Base-by-base conservation (phyloP, 2,797 vertebrate genomes). In the Myoxocephalus aenaeus region DNA sequence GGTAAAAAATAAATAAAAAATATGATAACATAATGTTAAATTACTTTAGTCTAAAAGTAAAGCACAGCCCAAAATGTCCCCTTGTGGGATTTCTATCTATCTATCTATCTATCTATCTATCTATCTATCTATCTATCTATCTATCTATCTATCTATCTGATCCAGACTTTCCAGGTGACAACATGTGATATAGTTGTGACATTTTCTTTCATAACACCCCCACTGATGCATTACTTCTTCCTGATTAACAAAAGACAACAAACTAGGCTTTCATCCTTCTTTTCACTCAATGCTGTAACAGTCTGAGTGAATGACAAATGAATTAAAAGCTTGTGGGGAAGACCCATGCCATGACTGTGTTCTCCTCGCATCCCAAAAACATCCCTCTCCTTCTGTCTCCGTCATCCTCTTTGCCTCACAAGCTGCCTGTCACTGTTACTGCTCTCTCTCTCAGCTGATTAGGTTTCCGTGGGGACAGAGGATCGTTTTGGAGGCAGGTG, bases 401-500 rank as follows among this genome's bases (percentile, higher is more conserved):
- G 29, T 75, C 64, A 62, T 58, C 65, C 57, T 66, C 29, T 64
- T 56, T 9, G 20, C 75, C 75, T 72, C 25, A 29, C 62, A 27
- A 46, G 27, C 71, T 65, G 20, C 38, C 27, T 22, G 13, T 40
- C 15, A 36, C 71, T 62, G 59, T 62, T 77, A 46, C 75, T 65
- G 40, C 72, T 64, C 73, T 54, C 38, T 48, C 38, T 48, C 72
- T 65, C 75, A 84, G 82, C 79, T 88, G 84, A 84, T 88, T 77
- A 70, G 25, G 91, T 92, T 90, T 83, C 89, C 89, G 89, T 86
- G 77, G 92, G 12, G 79, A 91, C 83, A 59, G 66, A 54, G 59
- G 80, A 77, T 79, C 73, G 77, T 42, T 89, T 59, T 67, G 63
- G 17, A 74, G 80, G 78, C 80, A 84, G 83, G 79, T 85, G 83